A percentile compares a stretch with the other conserved stretches of the same genome.
These are phyloP conservation scores for Camponotus vicinus DNA, from an alignment of 1,140 invertebrate species.

Conservation along the genomic window DNA sequence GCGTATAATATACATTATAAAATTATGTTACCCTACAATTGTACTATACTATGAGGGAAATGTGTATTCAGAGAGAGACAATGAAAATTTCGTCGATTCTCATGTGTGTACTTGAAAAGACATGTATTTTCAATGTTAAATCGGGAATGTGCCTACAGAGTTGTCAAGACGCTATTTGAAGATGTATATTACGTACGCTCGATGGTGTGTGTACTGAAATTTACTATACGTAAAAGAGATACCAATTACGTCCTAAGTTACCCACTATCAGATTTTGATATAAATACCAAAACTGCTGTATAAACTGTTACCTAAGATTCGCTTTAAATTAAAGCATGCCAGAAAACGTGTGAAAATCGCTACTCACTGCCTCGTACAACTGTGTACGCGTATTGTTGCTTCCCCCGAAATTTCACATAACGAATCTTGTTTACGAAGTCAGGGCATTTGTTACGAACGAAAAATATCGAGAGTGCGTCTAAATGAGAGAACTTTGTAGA, in stretches of 20 bases:
- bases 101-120: conserved; percentile 53
- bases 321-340: conserved; percentile 53
- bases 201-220: conserved; percentile 47
- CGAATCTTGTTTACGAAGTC: conserved; percentile 41
- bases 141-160: conserved; percentile 72
- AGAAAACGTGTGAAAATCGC: conserved; percentile 9
- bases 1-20: conserved; percentile 63
- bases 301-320: conserved; percentile 49
- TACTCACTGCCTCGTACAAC: conserved; percentile 52
- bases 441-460: conserved; percentile 32
- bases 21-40: conserved; percentile 62
- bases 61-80: conserved; percentile 58
- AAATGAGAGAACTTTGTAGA: conserved; percentile 59
- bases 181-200: conserved; percentile 56
- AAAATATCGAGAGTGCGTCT: conserved; percentile 25
- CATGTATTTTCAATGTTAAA: conserved; percentile 70
- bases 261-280: conserved; percentile 46
- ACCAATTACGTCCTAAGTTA: conserved; percentile 49
- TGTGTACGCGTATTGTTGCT: conserved; percentile 23
- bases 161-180: conserved; percentile 55
- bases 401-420: conserved; percentile 11
- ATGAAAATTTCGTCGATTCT: conserved; percentile 65
- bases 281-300: conserved; percentile 51
- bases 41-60: conserved; percentile 68
- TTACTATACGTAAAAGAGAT: conserved; percentile 39